Conservation (phyloP, 2,113 vertebrate genomes). For the Furnarius figulus region DNA sequence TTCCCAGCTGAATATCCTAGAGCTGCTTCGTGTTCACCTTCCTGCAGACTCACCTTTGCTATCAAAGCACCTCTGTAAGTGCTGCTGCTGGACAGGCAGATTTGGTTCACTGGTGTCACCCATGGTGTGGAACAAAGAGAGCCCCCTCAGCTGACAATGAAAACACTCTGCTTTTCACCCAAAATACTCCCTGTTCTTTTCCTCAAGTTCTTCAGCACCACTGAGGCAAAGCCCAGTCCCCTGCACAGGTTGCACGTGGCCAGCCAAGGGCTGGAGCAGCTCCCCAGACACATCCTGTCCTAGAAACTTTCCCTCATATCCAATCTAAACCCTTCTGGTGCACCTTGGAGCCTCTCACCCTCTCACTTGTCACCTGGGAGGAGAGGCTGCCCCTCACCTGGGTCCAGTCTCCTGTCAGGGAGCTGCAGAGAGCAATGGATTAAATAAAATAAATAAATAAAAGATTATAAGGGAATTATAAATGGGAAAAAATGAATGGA, state of each 20-base stretch:
- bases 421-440: background rate
- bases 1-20: background rate
- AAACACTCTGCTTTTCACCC: background rate
- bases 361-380: background rate
- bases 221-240: background rate
- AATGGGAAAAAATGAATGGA: background rate
- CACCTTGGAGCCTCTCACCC: background rate
- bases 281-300: background rate
- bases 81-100: accelerated
- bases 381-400: background rate
- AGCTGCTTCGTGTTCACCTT: background rate
- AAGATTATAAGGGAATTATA: background rate
- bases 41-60: background rate
- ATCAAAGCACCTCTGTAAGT: background rate
- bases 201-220: background rate
- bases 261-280: background rate
- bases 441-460: background rate
- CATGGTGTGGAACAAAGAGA: accelerated
- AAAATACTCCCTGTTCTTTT: accelerated
- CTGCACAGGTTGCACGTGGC: accelerated
- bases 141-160: accelerated
- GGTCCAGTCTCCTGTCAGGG: background rate
- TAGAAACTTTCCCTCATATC: background rate
- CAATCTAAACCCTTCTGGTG: background rate
- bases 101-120: background rate